phyloP scores from a whole-genome alignment of 2,888 invertebrate genomes.

The Hymenopus coronatus region DNA sequence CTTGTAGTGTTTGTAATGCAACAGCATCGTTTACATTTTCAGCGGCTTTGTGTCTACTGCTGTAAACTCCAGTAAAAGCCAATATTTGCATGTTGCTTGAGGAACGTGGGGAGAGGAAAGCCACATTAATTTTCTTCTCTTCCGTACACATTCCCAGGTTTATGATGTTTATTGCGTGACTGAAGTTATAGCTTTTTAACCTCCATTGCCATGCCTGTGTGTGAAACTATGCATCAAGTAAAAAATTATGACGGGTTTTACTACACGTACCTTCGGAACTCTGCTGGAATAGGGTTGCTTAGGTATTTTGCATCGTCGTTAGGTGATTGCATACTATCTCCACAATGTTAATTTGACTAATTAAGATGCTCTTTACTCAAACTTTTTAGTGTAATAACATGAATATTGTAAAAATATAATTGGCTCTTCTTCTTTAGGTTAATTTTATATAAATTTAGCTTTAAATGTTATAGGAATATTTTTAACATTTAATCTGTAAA shows the following conservation, averaged over 20 bases:
- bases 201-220: too few species aligned
- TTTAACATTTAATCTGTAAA: too few species aligned
- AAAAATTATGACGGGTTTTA: background rate
- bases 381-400: too few species aligned
- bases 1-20: too few species aligned
- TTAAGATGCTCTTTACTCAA: too few species aligned
- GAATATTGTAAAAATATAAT: too few species aligned
- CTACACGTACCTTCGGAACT: background rate
- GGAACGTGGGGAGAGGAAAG: background rate
- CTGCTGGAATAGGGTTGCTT: background rate
- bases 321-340: too few species aligned
- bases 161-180: background rate
- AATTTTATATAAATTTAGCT: too few species aligned
- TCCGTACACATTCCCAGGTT: background rate
- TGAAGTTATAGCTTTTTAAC: background rate
- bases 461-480: too few species aligned
- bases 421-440: too few species aligned
- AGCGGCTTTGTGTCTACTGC: background rate
- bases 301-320: background rate
- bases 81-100: background rate
- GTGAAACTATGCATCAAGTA: too few species aligned
- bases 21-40: background rate
- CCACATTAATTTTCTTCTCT: background rate
- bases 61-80: background rate
- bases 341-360: too few species aligned